phyloP scores from a whole-genome alignment of 1,140 invertebrate genomes.

The Cyphomyrmex costatus region DNA sequence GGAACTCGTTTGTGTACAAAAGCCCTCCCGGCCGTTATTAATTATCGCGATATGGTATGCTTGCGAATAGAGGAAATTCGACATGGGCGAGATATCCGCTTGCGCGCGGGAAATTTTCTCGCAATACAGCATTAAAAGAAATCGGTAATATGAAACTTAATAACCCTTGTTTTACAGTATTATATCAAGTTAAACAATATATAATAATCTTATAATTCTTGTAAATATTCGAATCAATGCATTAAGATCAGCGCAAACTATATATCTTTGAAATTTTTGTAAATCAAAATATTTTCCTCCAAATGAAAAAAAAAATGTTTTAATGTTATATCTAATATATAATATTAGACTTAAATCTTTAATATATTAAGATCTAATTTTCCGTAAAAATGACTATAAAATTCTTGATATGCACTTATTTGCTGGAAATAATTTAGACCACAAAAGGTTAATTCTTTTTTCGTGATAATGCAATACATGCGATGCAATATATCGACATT shows the following conservation, averaged over 20 bases:
- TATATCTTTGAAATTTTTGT: not conserved
- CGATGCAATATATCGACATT: not conserved
- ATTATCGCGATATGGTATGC: conserved; percentile 68
- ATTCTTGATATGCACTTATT: too few species aligned
- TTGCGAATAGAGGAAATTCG: conserved; percentile 44
- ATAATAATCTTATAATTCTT: not conserved
- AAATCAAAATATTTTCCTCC: not conserved
- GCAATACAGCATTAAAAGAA: not conserved
- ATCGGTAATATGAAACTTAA: not conserved
- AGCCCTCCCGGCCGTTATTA: conserved; percentile 72
- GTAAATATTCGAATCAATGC: not conserved
- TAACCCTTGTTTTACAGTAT: not conserved
- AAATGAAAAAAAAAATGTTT: not conserved
- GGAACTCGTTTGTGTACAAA: conserved; percentile 76
- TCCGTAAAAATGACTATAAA: too few species aligned
- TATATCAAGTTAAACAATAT: too few species aligned
- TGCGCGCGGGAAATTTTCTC: not conserved
- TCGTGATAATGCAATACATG: not conserved
- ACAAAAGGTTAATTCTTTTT: not conserved
- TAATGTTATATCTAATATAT: too few species aligned
- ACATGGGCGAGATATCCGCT: conserved; percentile 28
- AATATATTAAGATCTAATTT: too few species aligned
- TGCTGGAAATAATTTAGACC: too few species aligned
- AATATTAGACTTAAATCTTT: too few species aligned
- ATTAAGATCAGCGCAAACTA: not conserved